Percentiles rank a stretch among this genome's conserved stretches.
Evolutionary conservation across 2,113 vertebrate species (phyloP).

Genomic region (Onychostruthus taczanowskii): DNA sequence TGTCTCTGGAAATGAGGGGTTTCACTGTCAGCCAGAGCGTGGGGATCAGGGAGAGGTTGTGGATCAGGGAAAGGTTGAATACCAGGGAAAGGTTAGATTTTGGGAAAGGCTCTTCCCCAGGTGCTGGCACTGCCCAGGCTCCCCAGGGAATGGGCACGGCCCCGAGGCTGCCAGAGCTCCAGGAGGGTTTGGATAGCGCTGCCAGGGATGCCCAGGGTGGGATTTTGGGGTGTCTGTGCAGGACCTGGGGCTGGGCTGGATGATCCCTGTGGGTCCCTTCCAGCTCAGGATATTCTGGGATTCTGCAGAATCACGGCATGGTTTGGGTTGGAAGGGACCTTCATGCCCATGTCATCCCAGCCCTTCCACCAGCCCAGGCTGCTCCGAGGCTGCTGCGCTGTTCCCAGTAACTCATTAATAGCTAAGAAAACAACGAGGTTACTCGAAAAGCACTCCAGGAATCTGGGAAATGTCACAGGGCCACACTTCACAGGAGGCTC

Average conservation of each 20-base stretch:
- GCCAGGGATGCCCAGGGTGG: neutral
- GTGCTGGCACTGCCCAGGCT: neutral
- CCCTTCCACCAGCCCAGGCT: neutral
- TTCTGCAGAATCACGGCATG: fast-evolving
- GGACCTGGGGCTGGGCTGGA: no score
- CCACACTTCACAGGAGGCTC: neutral
- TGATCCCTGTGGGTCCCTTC: no score
- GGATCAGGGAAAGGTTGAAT: no score
- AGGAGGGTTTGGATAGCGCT: fast-evolving
- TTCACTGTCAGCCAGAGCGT: neutral
- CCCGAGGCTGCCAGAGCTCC: neutral
- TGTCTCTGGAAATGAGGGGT: fast-evolving
- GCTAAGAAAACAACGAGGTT: neutral
- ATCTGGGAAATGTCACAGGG: neutral
- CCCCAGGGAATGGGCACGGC: neutral
- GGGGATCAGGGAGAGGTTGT: neutral
- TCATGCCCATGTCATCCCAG: neutral
- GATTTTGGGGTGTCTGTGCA: neutral
- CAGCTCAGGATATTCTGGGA: fast-evolving
- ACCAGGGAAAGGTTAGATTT: no score
- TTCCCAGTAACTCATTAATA: neutral
- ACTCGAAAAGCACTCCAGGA: neutral
- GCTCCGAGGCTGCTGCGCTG: neutral
- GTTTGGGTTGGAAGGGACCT: neutral
- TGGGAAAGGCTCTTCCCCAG: neutral